Conservation (phyloP, 2,797 vertebrate species). For the Crenuchus spilurus region DNA sequence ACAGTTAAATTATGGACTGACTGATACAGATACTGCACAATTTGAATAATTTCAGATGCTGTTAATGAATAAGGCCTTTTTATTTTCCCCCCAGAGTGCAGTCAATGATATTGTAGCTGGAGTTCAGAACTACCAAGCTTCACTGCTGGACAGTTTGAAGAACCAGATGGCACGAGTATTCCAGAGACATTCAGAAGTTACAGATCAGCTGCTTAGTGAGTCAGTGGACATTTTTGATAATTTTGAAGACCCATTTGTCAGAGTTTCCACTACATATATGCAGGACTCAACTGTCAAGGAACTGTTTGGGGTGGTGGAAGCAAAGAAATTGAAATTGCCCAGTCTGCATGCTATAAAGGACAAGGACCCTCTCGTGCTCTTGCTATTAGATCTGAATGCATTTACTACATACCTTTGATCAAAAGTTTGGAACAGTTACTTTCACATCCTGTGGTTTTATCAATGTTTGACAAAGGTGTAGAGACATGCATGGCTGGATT, state of each 20-base stretch:
- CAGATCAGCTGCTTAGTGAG: conserved; percentile 49
- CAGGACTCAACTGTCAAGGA: conserved; percentile 44
- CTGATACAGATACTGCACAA: conserved; percentile 9
- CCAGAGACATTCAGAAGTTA: conserved; percentile 40
- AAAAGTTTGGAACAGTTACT: conserved; percentile 57
- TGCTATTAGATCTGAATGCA: too few species aligned
- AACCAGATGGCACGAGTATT: conserved; percentile 38
- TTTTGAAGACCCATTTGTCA: conserved; percentile 37
- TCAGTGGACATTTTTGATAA: conserved; percentile 10
- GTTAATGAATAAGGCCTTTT: conserved; percentile 8
- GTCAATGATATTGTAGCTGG: conserved; percentile 49
- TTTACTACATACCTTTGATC: too few species aligned
- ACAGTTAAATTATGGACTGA: conserved; percentile 1
- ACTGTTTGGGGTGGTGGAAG: too few species aligned
- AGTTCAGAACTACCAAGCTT: conserved; percentile 51
- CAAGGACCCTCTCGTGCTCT: conserved; percentile 27
- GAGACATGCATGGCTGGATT: conserved; percentile 21
- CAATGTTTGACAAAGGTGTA: conserved; percentile 40
- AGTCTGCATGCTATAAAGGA: conserved; percentile 35
- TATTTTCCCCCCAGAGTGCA: conserved; percentile 6
- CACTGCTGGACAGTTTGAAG: conserved; percentile 34
- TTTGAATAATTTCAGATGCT: conserved; percentile 9
- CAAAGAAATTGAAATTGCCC: conserved; percentile 43
- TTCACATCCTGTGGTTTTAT: conserved; percentile 47
- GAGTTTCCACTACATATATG: conserved; percentile 49